phyloP scores from a whole-genome alignment of 1,140 invertebrate genomes.

The Lysiphlebus fabarum region DNA sequence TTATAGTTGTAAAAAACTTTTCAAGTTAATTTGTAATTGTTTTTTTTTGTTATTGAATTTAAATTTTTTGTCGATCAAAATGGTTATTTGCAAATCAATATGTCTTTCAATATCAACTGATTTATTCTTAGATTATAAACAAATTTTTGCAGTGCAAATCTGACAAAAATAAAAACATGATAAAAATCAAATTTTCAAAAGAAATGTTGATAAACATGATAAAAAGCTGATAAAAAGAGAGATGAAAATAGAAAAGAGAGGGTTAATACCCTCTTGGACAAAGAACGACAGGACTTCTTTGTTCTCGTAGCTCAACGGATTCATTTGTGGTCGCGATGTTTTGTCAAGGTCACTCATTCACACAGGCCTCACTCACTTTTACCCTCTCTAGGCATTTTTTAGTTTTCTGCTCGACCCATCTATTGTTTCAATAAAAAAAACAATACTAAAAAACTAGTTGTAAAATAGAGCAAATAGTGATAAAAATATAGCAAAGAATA shows the following conservation, averaged over 20 bases:
- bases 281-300: conserved; percentile 45
- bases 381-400: conserved; percentile 29
- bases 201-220: conserved; percentile 10
- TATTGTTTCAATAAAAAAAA: conserved; percentile 4
- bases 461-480: conserved; percentile 4
- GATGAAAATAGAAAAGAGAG: conserved; percentile 19
- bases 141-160: too few relatives aligned
- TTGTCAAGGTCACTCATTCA: conserved; percentile 50
- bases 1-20: too few relatives aligned
- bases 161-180: background rate
- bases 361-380: conserved; percentile 11
- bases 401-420: conserved; percentile 6
- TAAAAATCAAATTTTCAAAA: background rate
- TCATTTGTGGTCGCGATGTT: conserved; percentile 39
- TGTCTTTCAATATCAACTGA: too few relatives aligned
- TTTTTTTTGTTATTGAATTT: too few relatives aligned
- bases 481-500: background rate
- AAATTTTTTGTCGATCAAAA: too few relatives aligned
- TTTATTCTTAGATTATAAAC: too few relatives aligned
- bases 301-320: conserved; percentile 44
- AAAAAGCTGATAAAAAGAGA: background rate
- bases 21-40: too few relatives aligned
- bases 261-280: conserved; percentile 36
- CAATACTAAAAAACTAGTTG: background rate
- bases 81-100: too few relatives aligned